Evolutionary conservation across 2,888 invertebrate genomes (phyloP), one percentile per base, ranked within the genome.

Genomic region (Hydrotaea cyrtoneurina): DNA sequence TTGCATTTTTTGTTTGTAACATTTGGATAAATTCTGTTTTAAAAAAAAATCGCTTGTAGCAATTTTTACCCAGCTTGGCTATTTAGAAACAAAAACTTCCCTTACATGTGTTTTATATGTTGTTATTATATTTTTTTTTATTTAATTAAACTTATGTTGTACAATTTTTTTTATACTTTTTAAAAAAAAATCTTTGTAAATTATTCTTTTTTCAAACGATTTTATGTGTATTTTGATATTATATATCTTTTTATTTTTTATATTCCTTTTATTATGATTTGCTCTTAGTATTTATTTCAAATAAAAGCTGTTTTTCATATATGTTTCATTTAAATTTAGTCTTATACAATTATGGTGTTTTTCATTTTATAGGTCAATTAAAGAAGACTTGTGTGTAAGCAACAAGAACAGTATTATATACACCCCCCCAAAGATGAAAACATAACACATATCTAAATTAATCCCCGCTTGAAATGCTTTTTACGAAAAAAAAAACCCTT

Each of bases 151-250:
- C n/a, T 55, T 73, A 64, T 23, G n/a, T 46, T 69, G 26, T 62
- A 26, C 39, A 71, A 19, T 78, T 75, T 46, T 59, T 64, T 73
- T 46, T 73, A 26, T 73, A 46, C 21, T 50, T 76, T 75, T 53
- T 46, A 17, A 43, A 64, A 53, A 36, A 17, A 57, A 23, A 19
- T 39, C 55, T 26, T n/a, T 39, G 23, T 55, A 43, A 72, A 21
- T 21, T 69, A 43, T 69, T 31, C 13, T 21, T 62, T 66, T 23
- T 74, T 50, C 50, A 8, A 46, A 69, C 50, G 13, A 50, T 50
- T 71, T 23, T 21, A 43, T 43, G 15, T 69, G 43, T 43, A 46
- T 71, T 71, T 71, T 17, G 59, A 15, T 64, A 17, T 31, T 39
- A 55, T n/a, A 26, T 73, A n/a, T 55, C 36, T 23, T 57, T 57